Base-by-base conservation (phyloP, 2,113 vertebrate species). In the Myrmecophaga tridactyla region DNA sequence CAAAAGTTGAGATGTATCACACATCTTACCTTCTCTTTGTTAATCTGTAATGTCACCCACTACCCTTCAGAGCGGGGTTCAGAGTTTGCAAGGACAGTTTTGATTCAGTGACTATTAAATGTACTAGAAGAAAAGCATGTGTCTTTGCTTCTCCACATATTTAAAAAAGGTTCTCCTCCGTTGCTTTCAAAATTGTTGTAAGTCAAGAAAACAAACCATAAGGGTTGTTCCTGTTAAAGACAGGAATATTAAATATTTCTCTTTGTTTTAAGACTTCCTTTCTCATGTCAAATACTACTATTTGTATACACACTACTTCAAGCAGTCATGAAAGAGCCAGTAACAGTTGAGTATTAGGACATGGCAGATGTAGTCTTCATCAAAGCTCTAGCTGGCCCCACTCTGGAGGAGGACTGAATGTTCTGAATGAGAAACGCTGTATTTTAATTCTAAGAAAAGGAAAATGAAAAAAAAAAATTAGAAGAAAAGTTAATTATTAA, bases 101-200 rank as follows among this genome's bases (percentile, higher is more conserved):
- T 73, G 39, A 72, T 67, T 92, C 29, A 78, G 78, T 20, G 56
- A 69, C 43, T 72, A 88, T 46, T 13, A 85, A 88, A 92, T 48
- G 29, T 69, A 69, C 67, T 70, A 90, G 72, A 88, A 95, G n/a
- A 77, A 96, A 95, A 87, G 48, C 81, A 88, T n/a, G 12, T 95
- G 36, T 91, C 29, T 85, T 56, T 73, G 53, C 7, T 41, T 78
- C 58, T 76, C 80, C 63, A 90, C 10, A 62, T 91, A 72, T 72
- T 94, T 88, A 89, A 58, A 96, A 69, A 34, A 6, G 51, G 21
- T n/a, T 94, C 89, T 53, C 58, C 63, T 85, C 41, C 70, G 20
- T 87, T 92, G 86, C 87, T 95, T 93, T 90, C 67, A 92, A 56
- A 91, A 89, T 11, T 94, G 29, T 39, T 80, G 10, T 75, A 73